These are phyloP conservation scores for Pseudonaja textilis DNA, from an alignment of 2,113 vertebrate species.

Conservation along the genomic window DNA sequence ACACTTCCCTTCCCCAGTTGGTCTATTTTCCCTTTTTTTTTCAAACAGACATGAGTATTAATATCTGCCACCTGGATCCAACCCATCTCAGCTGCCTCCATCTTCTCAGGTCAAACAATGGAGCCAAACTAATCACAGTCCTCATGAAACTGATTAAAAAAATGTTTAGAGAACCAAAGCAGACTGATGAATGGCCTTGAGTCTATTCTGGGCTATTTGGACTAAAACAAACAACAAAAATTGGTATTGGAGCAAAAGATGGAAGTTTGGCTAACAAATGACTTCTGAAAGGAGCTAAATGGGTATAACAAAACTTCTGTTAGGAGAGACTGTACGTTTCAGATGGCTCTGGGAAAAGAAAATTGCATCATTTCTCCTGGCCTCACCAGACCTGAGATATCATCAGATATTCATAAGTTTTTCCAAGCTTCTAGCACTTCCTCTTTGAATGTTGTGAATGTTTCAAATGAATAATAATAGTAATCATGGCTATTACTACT, in stretches of 20 bases:
- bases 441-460: conserved; percentile 46
- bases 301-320: not conserved
- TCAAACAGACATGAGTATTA: not conserved
- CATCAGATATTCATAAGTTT: conserved; percentile 38
- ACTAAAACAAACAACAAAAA: not conserved
- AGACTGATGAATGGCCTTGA: not conserved
- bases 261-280: not conserved
- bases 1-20: not conserved
- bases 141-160: not conserved
- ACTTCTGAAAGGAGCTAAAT: not conserved
- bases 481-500: not conserved
- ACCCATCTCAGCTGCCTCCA: not conserved
- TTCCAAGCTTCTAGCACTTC: conserved; percentile 16
- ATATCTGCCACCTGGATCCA: conserved; percentile 21
- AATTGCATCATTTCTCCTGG: not conserved
- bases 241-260: too few species aligned
- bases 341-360: not conserved
- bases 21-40: not conserved
- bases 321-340: not conserved
- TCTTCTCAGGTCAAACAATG: not conserved
- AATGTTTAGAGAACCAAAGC: not conserved
- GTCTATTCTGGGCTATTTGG: not conserved
- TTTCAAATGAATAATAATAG: conserved; percentile 50
- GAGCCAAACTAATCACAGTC: not conserved
- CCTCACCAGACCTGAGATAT: conserved; percentile 13